phyloP scores from a whole-genome alignment of 2,888 invertebrate genomes.

The Halictus quadricinctus region DNA sequence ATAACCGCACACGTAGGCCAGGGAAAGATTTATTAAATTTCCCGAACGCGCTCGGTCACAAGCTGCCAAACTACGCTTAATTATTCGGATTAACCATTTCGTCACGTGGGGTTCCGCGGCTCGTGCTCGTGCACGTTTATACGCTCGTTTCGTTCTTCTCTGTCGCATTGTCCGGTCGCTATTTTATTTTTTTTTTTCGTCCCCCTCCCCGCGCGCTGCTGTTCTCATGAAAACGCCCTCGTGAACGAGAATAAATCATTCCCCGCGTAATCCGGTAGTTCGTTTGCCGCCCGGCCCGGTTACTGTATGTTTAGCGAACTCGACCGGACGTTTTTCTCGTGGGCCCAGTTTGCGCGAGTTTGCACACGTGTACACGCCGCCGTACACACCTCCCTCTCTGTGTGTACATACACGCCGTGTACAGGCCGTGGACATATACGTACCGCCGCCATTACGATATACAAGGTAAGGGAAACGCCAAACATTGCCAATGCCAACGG shows the following conservation, averaged over 20 bases:
- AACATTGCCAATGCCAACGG: constrained; percentile 91
- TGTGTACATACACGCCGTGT: neutral
- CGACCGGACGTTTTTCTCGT: constrained; percentile 34
- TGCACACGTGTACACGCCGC: neutral
- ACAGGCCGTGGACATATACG: constrained; percentile 73
- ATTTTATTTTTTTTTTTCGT: neutral
- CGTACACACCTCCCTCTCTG: neutral
- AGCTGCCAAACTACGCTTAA: constrained; percentile 62
- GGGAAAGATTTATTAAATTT: constrained; percentile 59
- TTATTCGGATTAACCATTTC: constrained; percentile 61
- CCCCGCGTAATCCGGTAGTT: constrained; percentile 54
- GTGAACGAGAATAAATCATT: constrained; percentile 51
- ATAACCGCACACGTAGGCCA: constrained; percentile 36
- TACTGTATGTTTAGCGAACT: constrained; percentile 46
- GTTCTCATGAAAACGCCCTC: constrained; percentile 24
- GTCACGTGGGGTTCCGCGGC: constrained; percentile 49
- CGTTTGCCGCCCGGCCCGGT: constrained; percentile 36
- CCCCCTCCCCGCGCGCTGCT: neutral
- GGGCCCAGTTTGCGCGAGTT: constrained; percentile 2
- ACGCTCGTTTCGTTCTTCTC: neutral
- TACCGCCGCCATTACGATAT: constrained; percentile 91
- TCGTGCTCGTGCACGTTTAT: constrained; percentile 4
- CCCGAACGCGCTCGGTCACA: constrained; percentile 49
- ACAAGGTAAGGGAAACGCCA: constrained; percentile 92
- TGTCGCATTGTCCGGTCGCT: neutral